These are phyloP conservation scores for Trichonephila inaurata DNA, from an alignment of 1,140 invertebrate species.

Conservation along the genomic window DNA sequence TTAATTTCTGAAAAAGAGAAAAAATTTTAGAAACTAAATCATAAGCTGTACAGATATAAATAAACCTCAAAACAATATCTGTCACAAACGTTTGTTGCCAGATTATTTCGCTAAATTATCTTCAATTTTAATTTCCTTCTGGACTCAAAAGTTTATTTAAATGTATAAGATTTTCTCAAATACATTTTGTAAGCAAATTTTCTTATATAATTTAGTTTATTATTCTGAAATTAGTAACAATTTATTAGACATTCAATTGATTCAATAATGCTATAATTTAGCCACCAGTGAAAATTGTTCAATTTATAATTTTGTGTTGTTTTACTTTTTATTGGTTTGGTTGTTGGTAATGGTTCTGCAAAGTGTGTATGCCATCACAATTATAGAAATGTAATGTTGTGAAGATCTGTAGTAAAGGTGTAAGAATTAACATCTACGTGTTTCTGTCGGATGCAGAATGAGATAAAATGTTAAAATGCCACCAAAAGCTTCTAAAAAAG, in stretches of 20 bases:
- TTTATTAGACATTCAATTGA: neutral
- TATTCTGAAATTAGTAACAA: no score
- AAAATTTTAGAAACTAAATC: no score
- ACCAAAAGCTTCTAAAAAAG: constrained; percentile 83
- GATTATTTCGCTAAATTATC: no score
- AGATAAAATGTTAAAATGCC: constrained; percentile 73
- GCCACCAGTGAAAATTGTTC: neutral
- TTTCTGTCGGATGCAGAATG: neutral
- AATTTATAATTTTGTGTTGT: neutral
- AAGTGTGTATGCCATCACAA: neutral
- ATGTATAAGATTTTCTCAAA: no score
- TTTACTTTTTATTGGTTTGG: constrained; percentile 12
- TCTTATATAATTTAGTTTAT: no score
- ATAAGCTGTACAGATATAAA: no score
- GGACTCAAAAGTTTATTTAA: no score
- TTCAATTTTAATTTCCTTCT: no score
- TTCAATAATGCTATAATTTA: neutral
- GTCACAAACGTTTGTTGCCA: no score
- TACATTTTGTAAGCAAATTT: no score
- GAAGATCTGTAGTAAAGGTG: neutral
- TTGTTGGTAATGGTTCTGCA: neutral
- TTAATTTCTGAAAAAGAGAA: no score
- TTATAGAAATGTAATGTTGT: neutral
- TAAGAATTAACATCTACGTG: neutral
- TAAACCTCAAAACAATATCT: no score